Evolutionary conservation across 2,888 invertebrate genomes (phyloP).

Genomic region (Chouioia cunea): DNA sequence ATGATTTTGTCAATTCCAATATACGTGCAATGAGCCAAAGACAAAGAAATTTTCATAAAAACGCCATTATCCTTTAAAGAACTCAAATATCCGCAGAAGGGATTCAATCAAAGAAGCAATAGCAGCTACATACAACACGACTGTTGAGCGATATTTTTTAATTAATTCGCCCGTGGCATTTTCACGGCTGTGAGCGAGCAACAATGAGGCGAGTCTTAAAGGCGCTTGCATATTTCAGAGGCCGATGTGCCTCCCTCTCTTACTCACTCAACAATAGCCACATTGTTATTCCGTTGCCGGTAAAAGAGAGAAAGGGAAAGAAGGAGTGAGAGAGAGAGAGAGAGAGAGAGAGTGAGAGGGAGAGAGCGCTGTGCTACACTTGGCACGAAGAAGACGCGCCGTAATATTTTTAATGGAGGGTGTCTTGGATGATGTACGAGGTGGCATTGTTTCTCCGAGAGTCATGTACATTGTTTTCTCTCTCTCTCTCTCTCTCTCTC

Average conservation of each 20-base stretch:
- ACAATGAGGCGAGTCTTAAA: conserved; percentile 50
- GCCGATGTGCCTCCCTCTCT: conserved; percentile 50
- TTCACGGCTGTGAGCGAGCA: conserved; percentile 43
- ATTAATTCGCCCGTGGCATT: conserved; percentile 43
- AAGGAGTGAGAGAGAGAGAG: conserved; percentile 9
- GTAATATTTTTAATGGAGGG: conserved; percentile 68
- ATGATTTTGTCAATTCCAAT: conserved; percentile 13
- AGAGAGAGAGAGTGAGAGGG: no score
- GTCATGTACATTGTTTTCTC: conserved; percentile 62
- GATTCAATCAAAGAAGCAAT: background rate
- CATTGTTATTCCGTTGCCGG: conserved; percentile 65
- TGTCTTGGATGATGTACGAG: conserved; percentile 67
- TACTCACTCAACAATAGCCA: conserved; percentile 59
- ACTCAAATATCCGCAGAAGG: conserved; percentile 32
- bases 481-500: conserved; percentile 42
- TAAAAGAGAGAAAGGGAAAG: conserved; percentile 39
- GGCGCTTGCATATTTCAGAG: conserved; percentile 62
- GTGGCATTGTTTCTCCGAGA: conserved; percentile 65
- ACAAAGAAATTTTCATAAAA: conserved; percentile 37
- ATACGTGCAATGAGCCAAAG: background rate
- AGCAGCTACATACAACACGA: no score
- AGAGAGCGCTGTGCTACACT: conserved; percentile 44
- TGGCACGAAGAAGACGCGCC: conserved; percentile 60
- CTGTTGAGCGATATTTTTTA: conserved; percentile 42
- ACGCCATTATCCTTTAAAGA: conserved; percentile 23